Conservation (phyloP, 2,888 invertebrate genomes). For the Sacculina carcini region DNA sequence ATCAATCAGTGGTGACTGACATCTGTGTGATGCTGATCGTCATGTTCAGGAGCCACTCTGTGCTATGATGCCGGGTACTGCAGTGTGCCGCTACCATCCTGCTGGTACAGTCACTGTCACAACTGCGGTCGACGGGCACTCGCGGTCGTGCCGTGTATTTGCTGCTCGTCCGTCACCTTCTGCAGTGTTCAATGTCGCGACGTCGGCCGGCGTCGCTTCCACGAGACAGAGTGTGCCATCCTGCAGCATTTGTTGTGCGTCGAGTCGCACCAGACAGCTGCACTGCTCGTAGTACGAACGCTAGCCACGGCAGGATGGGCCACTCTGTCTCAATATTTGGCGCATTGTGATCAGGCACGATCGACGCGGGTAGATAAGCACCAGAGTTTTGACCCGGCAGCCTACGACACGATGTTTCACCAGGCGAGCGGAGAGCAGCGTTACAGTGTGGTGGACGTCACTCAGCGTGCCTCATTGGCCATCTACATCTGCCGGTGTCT, state of each 20-base stretch:
- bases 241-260: slow-evolving; percentile 10
- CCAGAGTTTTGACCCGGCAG: too few relatives aligned
- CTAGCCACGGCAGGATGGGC: neutral
- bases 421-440: slow-evolving; percentile 8
- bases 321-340: neutral
- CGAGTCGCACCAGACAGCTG: slow-evolving; percentile 10
- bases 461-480: slow-evolving; percentile 20
- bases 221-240: slow-evolving; percentile 15
- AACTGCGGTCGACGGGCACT: slow-evolving; percentile 14
- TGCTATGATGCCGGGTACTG: slow-evolving; percentile 16
- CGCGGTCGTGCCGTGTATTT: slow-evolving; percentile 15
- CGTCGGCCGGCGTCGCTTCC: slow-evolving; percentile 14
- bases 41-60: too few relatives aligned
- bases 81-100: slow-evolving; percentile 14
- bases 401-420: slow-evolving; percentile 10
- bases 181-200: slow-evolving; percentile 15
- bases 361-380: slow-evolving; percentile 2
- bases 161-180: slow-evolving; percentile 15
- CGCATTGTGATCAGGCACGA: neutral
- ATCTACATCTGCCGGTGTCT: slow-evolving; percentile 22
- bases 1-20: too few relatives aligned
- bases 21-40: too few relatives aligned
- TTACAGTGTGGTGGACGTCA: slow-evolving; percentile 16
- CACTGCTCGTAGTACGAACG: slow-evolving; percentile 11
- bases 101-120: slow-evolving; percentile 15